Evolutionary conservation across 2,797 vertebrate species (phyloP), one percentile per base, ranked within the genome.

Genomic region (Sphaeramia orbicularis): DNA sequence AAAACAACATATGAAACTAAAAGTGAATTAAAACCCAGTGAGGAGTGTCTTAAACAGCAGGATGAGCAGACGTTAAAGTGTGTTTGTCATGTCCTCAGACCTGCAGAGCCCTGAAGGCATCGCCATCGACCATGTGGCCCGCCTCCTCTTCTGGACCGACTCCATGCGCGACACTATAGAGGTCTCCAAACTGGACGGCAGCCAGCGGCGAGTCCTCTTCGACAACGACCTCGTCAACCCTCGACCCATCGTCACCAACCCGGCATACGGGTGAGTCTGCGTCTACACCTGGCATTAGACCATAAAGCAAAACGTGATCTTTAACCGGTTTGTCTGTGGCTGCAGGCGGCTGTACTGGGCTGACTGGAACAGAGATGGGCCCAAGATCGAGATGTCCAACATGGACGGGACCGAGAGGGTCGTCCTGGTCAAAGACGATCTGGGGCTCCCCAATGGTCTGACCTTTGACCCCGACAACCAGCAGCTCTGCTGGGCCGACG

Each of bases 81-180:
- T 41, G 13, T 47, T 10, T 47, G 8, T 19, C 15, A 16, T 14
- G 7, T 10, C 8, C 43, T 45, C 40, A 47, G 44, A 47, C 44
- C 19, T 48, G 45, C 45, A 94, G 79, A 98, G 96, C 75, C 97
- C 97, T 0, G 97, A 99, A 87, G 97, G 97, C 42, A 88, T 99
- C 35, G 94, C 96, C 13, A 48, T 99, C 0, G 97, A 99, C 87
- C 95, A 96, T 40, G 90, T 97, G 4, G 92, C 96, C 57, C 95
- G 95, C 44, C 96, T 95, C 70, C 90, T 98, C 75, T 99, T 97
- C 93, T 99, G 97, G 97, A 99, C 97, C 0, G 97, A 99, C 83
- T 99, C 97, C 49, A 82, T 93, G 0, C 82, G 92, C 15, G 95
- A 99, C 74, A 94, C 94, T 1, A 95, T 99, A 53, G 97, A 98